Base-by-base conservation (phyloP, 2,888 invertebrate genomes). In the Noctua fimbriata region DNA sequence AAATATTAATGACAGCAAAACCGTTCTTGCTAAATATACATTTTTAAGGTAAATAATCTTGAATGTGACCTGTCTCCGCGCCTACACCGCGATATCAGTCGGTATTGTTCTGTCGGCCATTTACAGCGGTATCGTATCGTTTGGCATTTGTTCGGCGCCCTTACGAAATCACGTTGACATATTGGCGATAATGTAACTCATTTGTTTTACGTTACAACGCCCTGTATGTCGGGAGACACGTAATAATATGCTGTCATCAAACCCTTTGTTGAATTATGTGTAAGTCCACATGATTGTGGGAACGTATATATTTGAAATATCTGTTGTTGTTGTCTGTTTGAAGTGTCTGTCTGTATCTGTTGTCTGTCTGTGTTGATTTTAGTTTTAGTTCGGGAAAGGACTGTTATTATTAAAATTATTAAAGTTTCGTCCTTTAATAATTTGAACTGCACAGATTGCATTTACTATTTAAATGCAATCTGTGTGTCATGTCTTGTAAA, bases 131-230 rank as follows among this genome's bases (percentile, higher is more conserved):
- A 90, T 90, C 90, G 88, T 92, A 90, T 90, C 69, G 65, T 91
- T 93, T 94, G 93, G 89, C 92, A 94, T 94, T 95, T 93, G 93
- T 92, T 92, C 91, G 91, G 91, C 79, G 90, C 89, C 91, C 90
- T 94, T 94, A 91, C 90, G 88, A 91, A 92, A 92, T 79, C 89
- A 79, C 87, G 87, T 92, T 92, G 92, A 94, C 93, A 93, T 93
- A 93, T 91, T 90, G 89, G 83, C 89, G 84, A 89, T 89, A 91
- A 87, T 87, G 79, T 84, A 87, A 89, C 87, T 91, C 87, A 91
- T 92, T 92, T 92, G 91, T 91, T 90, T 86, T 84, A 84, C 74
- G 47, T 72, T 52, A 82, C 81, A 71, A 74, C 73, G 79, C 76
- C 77, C 32, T 55, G 36, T 78, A 72, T 76, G 83, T 73, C 47